These are phyloP conservation scores for Blastobasis lacticolella DNA, from an alignment of 2,888 invertebrate genomes.

Conservation along the genomic window DNA sequence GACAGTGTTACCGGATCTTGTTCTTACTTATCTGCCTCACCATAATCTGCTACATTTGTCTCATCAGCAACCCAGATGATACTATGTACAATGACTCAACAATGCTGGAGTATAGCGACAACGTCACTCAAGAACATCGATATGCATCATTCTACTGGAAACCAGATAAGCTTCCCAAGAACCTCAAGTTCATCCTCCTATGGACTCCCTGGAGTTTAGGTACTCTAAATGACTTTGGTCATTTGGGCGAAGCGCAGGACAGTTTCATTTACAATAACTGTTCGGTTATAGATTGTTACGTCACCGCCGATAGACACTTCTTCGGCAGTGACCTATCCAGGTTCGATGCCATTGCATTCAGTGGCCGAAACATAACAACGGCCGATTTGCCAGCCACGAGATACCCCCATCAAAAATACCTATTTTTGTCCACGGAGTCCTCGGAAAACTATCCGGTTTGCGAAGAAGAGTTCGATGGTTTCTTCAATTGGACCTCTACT, in stretches of 20 bases:
- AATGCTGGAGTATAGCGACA: too few species aligned
- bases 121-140: too few species aligned
- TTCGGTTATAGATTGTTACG: conserved; percentile 45
- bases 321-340: conserved; percentile 35
- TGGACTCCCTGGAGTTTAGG: conserved; percentile 43
- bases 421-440: conserved; percentile 57
- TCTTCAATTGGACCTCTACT: conserved; percentile 62
- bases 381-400: conserved; percentile 30
- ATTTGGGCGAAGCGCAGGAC: conserved; percentile 38
- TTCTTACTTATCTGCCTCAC: too few species aligned
- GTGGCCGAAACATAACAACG: conserved; percentile 29
- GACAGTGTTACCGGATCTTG: too few species aligned
- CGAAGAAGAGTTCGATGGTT: conserved; percentile 35
- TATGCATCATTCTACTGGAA: too few species aligned
- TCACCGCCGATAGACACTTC: conserved; percentile 36
- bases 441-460: conserved; percentile 52
- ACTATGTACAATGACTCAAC: too few species aligned
- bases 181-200: conserved; percentile 47
- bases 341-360: conserved; percentile 54
- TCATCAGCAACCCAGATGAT: too few species aligned
- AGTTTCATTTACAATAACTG: conserved; percentile 50
- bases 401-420: conserved; percentile 46
- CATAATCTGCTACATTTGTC: too few species aligned
- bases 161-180: conserved; percentile 12
- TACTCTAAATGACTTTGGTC: conserved; percentile 44